Evolutionary conservation across 2,888 invertebrate species (phyloP).

Genomic region (Podotricha telesiphe): DNA sequence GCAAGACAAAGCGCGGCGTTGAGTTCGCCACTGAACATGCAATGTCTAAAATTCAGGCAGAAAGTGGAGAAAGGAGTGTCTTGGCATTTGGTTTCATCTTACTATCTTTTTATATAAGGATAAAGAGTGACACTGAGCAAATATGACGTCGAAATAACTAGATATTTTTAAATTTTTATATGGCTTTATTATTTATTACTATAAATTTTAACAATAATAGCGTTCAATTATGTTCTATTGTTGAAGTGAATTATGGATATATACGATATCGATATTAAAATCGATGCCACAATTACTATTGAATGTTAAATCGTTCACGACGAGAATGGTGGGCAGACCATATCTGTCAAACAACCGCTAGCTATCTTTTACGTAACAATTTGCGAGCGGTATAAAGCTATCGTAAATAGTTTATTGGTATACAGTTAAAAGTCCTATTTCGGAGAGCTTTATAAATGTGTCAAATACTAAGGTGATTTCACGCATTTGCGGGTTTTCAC

Average conservation of each 20-base stretch:
- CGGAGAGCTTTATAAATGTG: not conserved
- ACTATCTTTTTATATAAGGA: too few relatives aligned
- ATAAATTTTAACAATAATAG: conserved; percentile 8
- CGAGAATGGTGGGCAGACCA: conserved; percentile 21
- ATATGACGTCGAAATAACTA: not conserved
- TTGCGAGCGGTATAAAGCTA: not conserved
- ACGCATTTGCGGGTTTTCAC: too few relatives aligned
- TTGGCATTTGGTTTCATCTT: too few relatives aligned
- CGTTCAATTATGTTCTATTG: not conserved
- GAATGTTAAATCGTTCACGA: conserved; percentile 21
- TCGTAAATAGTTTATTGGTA: not conserved
- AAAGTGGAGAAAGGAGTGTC: too few relatives aligned
- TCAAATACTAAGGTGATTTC: too few relatives aligned
- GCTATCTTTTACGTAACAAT: conserved; percentile 18
- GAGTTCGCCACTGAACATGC: too few relatives aligned
- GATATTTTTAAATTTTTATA: not conserved
- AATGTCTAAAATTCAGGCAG: too few relatives aligned
- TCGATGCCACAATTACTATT: conserved; percentile 21
- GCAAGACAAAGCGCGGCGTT: too few relatives aligned
- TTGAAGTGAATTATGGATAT: conserved; percentile 2
- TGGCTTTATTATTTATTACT: too few relatives aligned
- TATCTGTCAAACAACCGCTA: conserved; percentile 23
- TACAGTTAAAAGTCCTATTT: not conserved
- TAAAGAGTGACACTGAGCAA: too few relatives aligned
- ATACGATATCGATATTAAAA: conserved; percentile 14